These are phyloP conservation scores for Campylomormyrus numenius DNA, from an alignment of 2,113 vertebrate species.

Conservation along the genomic window DNA sequence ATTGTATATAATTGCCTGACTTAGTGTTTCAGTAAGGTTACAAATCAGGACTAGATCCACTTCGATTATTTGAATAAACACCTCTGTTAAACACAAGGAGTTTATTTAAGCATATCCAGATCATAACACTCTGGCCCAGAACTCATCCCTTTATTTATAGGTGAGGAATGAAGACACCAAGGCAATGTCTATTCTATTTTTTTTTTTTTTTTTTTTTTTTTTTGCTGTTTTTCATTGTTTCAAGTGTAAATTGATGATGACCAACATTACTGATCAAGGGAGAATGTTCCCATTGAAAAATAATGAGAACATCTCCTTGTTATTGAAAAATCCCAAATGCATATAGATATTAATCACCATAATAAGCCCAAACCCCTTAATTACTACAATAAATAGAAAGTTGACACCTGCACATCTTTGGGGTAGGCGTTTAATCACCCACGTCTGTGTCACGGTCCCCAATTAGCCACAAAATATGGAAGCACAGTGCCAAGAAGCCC, in stretches of 20 bases:
- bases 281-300: constrained; percentile 88
- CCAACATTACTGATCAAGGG: constrained; percentile 28
- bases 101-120: constrained; percentile 20
- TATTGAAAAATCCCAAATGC: constrained; percentile 45
- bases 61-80: constrained; percentile 16
- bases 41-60: not conserved
- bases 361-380: constrained; percentile 36
- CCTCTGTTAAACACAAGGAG: constrained; percentile 18
- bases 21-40: not conserved
- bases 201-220: constrained; percentile 8
- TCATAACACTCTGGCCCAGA: constrained; percentile 33
- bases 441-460: constrained; percentile 85
- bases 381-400: constrained; percentile 38
- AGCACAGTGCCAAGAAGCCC: constrained; percentile 91
- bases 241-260: constrained; percentile 45
- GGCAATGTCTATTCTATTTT: constrained; percentile 20
- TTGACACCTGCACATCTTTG: constrained; percentile 21
- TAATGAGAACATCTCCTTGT: constrained; percentile 76
- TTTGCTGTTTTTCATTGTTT: constrained; percentile 36
- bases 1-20: not conserved
- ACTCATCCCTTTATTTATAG: constrained; percentile 11
- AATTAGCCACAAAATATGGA: constrained; percentile 92
- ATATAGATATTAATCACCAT: constrained; percentile 42
- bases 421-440: constrained; percentile 68
- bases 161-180: constrained; percentile 5